Conservation (phyloP, 1,140 invertebrate genomes). For the Lordiphosa collinella region DNA sequence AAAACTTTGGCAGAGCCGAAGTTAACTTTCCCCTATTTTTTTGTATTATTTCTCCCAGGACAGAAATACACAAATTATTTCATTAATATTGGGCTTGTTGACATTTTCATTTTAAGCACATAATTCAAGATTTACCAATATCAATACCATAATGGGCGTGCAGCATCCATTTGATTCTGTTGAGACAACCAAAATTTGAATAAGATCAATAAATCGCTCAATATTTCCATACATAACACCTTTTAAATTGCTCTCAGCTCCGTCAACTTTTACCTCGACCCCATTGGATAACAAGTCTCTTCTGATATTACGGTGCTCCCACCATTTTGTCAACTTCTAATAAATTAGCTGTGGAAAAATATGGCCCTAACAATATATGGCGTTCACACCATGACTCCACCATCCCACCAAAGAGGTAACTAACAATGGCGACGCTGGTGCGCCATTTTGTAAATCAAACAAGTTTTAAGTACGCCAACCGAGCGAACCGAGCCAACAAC, state of each 20-base stretch:
- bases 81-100: too few relatives aligned
- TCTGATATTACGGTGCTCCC: background rate
- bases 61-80: too few relatives aligned
- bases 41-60: too few relatives aligned
- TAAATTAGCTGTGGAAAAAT: conserved; percentile 31
- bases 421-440: conserved; percentile 32
- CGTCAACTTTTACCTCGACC: conserved; percentile 8
- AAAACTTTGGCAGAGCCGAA: too few relatives aligned
- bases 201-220: too few relatives aligned
- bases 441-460: conserved; percentile 51
- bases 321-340: conserved; percentile 49
- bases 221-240: too few relatives aligned
- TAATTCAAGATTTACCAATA: too few relatives aligned
- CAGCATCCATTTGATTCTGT: too few relatives aligned
- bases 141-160: too few relatives aligned
- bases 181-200: too few relatives aligned
- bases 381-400: conserved; percentile 13
- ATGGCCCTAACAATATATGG: conserved; percentile 30
- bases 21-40: too few relatives aligned
- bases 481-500: conserved; percentile 14
- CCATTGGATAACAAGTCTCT: background rate
- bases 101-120: too few relatives aligned
- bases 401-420: conserved; percentile 2
- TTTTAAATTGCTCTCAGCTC: background rate
- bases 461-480: conserved; percentile 38